Percentiles rank a stretch among this genome's conserved stretches.
phyloP scores from a whole-genome alignment of 2,888 invertebrate genomes.

The Nomada ruficornis region DNA sequence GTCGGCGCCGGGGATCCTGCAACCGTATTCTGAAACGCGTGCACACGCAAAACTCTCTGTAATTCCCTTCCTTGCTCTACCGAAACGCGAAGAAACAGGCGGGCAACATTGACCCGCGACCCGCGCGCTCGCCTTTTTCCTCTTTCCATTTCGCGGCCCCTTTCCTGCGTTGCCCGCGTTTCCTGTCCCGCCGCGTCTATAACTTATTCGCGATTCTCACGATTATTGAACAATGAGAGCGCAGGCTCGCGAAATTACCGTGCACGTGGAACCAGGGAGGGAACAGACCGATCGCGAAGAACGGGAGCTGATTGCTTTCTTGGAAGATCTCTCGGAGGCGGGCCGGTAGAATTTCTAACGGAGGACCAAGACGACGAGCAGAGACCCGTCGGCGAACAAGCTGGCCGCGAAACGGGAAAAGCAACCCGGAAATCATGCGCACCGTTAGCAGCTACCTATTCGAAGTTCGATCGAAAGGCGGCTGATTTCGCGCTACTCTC shows the following conservation, averaged over 20 bases:
- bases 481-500: too few species aligned
- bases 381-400: neutral
- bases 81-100: too few species aligned
- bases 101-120: too few species aligned
- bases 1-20: constrained; percentile 34
- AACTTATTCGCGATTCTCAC: constrained; percentile 73
- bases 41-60: neutral
- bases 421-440: neutral
- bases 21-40: constrained; percentile 24
- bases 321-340: neutral
- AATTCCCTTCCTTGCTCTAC: too few species aligned
- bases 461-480: neutral
- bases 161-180: neutral
- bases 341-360: neutral
- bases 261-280: constrained; percentile 11
- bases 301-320: neutral
- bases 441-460: constrained; percentile 32
- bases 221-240: constrained; percentile 76
- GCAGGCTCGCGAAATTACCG: neutral
- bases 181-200: neutral
- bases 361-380: neutral
- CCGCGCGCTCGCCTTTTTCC: neutral
- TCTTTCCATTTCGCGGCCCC: too few species aligned
- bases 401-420: constrained; percentile 1
- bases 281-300: neutral